Conservation (phyloP, 2,797 vertebrate genomes). For the Liasis olivaceus region DNA sequence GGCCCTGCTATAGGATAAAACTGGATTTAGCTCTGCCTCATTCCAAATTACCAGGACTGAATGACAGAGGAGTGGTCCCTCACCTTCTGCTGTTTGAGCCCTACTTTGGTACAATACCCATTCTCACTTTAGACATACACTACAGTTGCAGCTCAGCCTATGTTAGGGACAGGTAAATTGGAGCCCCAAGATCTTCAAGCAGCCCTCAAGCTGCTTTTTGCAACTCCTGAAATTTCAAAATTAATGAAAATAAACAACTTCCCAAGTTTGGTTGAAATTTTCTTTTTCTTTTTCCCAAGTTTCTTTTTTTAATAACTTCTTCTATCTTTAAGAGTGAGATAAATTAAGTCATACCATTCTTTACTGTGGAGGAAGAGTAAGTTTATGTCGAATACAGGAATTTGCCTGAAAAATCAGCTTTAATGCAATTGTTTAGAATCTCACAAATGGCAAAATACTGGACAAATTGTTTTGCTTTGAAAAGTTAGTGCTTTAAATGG, state of each 20-base stretch:
- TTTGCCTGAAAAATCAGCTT: not conserved
- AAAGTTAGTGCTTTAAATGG: not conserved
- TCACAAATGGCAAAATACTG: not conserved
- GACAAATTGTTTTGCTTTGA: not conserved
- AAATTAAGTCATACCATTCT: not conserved
- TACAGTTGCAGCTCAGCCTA: not conserved
- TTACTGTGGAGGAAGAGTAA: not conserved
- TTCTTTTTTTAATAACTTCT: not conserved
- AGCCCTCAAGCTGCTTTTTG: not conserved
- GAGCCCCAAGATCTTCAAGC: not conserved
- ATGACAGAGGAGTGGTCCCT: not conserved
- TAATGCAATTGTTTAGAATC: not conserved
- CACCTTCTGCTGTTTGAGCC: too few species aligned
- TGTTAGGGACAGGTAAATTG: not conserved
- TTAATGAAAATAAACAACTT: not conserved
- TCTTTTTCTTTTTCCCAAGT: too few species aligned
- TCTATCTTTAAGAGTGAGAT: not conserved
- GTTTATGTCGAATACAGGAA: not conserved
- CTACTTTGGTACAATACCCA: not conserved
- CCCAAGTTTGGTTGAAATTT: not conserved
- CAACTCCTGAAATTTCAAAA: not conserved
- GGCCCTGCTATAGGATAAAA: not conserved
- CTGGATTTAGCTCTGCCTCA: not conserved
- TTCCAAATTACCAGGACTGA: not conserved
- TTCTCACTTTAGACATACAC: not conserved